phyloP scores from a whole-genome alignment of 1,140 invertebrate species.

The Dolichoris vasculosae region DNA sequence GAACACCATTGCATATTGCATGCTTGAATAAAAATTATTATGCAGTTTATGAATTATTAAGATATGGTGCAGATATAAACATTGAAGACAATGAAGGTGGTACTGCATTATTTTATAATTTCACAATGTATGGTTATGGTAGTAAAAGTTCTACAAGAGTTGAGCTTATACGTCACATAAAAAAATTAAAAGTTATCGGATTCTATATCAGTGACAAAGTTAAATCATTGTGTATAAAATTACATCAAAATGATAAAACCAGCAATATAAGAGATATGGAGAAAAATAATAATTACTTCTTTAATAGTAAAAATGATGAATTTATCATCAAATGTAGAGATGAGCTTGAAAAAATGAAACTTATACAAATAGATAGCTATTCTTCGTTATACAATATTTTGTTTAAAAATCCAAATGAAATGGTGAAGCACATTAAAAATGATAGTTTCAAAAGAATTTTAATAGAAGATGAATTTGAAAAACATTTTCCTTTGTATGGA shows the following conservation, averaged over 20 bases:
- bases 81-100: background rate
- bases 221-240: background rate
- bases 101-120: background rate
- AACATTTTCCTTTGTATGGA: constrained; percentile 8
- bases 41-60: background rate
- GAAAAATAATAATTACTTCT: background rate
- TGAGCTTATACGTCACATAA: background rate
- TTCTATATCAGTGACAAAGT: background rate
- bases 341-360: constrained; percentile 3
- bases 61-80: constrained; percentile 14
- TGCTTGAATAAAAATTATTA: background rate
- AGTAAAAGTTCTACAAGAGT: background rate
- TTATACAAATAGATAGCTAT: constrained; percentile 11
- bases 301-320: background rate
- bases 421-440: constrained; percentile 23
- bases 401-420: background rate
- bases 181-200: background rate
- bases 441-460: background rate
- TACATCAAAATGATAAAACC: background rate
- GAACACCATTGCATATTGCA: constrained; percentile 17
- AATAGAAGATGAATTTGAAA: background rate
- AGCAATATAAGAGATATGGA: no score
- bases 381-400: constrained; percentile 22
- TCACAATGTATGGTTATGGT: background rate
- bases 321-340: background rate